phyloP scores from a whole-genome alignment of 2,797 vertebrate genomes.

The Falco cherrug region DNA sequence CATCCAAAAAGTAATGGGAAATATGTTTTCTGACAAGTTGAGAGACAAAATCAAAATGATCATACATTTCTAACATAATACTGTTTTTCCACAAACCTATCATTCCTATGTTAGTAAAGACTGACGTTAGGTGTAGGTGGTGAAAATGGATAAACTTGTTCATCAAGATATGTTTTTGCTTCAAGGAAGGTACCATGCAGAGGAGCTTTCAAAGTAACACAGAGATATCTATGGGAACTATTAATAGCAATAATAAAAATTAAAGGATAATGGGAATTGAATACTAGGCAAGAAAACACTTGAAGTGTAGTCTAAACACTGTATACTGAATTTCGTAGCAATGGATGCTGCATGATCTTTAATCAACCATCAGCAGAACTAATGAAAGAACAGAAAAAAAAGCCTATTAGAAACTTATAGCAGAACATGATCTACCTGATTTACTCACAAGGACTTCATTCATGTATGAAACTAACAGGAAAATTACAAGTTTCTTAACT shows the following conservation, averaged over 20 bases:
- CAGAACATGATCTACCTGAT: not conserved
- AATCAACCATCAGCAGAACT: not conserved
- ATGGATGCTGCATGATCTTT: not conserved
- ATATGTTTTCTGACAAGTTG: not conserved
- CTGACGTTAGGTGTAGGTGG: not conserved
- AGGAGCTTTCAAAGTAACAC: slow-evolving; percentile 35
- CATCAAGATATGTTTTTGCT: not conserved
- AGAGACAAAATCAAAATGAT: not conserved
- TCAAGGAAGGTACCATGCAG: not conserved
- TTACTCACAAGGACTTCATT: not conserved
- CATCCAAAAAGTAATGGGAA: not conserved
- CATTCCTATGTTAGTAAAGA: not conserved
- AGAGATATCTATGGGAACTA: not conserved
- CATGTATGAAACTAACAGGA: not conserved
- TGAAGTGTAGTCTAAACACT: not conserved
- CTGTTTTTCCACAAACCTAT: not conserved
- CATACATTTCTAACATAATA: not conserved
- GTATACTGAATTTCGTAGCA: not conserved
- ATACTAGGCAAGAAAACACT: not conserved
- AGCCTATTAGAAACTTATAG: not conserved
- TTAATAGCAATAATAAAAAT: not conserved
- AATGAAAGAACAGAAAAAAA: not conserved
- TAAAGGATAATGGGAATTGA: not conserved
- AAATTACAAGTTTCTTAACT: not conserved
- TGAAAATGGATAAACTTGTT: slow-evolving; percentile 37